Evolutionary conservation across 2,113 vertebrate species (phyloP), one percentile per base, ranked within the genome.

Genomic region (Dolichotis patagonum): DNA sequence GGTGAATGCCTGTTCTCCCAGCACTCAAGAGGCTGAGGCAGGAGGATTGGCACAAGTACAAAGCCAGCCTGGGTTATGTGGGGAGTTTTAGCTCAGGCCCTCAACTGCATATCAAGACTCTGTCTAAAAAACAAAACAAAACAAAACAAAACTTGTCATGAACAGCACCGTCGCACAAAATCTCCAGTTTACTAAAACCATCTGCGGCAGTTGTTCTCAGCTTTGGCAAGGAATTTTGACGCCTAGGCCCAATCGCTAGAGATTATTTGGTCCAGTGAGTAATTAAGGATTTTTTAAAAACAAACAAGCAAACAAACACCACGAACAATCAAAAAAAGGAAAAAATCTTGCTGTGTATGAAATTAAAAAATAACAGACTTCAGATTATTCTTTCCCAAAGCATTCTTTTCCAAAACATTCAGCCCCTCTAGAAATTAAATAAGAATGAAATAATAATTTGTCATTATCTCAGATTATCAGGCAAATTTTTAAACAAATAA

Each of bases 331-430:
- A 4, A 46, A 46, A 46, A 46, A 52, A 16, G 52, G 28, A 19
- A 69, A 69, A n/a, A 26, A 54, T 56, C 86, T 38, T 94, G 62
- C 82, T 30, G 11, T n/a, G 5, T 28, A 56, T 56, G 83, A 4
- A 35, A 95, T 77, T 90, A 60, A 94, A 46, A 97, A 89, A 81
- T 14, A 80, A 77, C 71, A 52, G 81, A 58, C 78, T 95, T 52
- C 32, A 67, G 3, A 60, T 92, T 78, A 85, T 16, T 90, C 12
- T 92, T 80, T 80, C 38, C 43, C 83, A 87, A 97, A 85, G 56
- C 8, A 90, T 28, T 46, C n/a, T 80, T 81, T 94, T 63, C 41
- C 77, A 38, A 90, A 91, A 71, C 46, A 38, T 49, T 92, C 41
- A 62, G 13, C 7, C 38, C 81, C 82, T 88, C 41, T 1, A 49